These are phyloP conservation scores for Mylabris sibirica DNA, from an alignment of 2,888 invertebrate genomes.

Conservation along the genomic window DNA sequence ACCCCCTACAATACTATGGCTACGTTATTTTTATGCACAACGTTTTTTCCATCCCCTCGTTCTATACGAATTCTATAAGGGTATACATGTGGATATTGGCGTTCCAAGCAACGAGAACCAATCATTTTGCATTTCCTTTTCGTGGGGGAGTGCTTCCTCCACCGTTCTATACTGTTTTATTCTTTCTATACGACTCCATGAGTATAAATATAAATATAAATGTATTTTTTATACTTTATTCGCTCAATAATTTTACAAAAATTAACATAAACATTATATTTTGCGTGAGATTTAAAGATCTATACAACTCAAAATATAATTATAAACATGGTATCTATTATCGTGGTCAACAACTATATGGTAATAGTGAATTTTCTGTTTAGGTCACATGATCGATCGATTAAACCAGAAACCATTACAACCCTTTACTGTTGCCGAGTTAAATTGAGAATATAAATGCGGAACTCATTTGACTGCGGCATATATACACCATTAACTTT, in stretches of 20 bases:
- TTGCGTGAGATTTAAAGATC: constrained; percentile 36
- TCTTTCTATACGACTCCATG: constrained; percentile 18
- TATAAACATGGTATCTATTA: constrained; percentile 1
- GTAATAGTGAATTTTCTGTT: constrained; percentile 16
- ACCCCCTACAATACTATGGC: constrained; percentile 23
- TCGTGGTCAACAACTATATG: constrained; percentile 18
- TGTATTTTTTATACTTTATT: constrained; percentile 17
- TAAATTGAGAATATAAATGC: constrained; percentile 43
- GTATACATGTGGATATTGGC: constrained; percentile 7
- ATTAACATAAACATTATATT: constrained; percentile 10
- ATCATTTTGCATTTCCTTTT: constrained; percentile 23
- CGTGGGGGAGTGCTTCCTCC: constrained; percentile 25
- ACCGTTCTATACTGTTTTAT: constrained; percentile 12
- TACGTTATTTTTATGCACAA: constrained; percentile 20
- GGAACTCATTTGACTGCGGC: constrained; percentile 41
- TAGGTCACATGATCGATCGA: constrained; percentile 39
- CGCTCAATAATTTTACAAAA: constrained; percentile 24
- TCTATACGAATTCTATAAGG: neutral
- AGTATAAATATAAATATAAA: constrained; percentile 16
- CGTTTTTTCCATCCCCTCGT: constrained; percentile 25
- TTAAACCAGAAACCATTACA: constrained; percentile 39
- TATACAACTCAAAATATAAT: constrained; percentile 20
- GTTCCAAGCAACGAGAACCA: constrained; percentile 21
- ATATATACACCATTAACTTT: constrained; percentile 36
- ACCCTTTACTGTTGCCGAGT: constrained; percentile 38